Evolutionary conservation across 2,113 vertebrate genomes (phyloP).

Genomic region (Menura novaehollandiae): DNA sequence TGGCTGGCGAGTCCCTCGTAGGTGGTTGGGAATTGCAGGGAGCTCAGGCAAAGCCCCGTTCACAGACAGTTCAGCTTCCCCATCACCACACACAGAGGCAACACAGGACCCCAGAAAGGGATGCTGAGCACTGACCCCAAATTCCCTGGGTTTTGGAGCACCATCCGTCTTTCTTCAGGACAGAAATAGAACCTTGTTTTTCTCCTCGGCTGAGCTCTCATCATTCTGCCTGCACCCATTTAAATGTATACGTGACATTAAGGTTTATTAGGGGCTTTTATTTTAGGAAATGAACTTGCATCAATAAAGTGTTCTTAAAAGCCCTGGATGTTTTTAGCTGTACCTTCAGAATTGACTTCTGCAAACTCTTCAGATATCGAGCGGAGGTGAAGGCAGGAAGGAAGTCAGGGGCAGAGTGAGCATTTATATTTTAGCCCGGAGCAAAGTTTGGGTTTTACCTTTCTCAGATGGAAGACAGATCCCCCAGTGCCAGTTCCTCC

Average conservation of each 20-base stretch:
- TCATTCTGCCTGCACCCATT: background rate
- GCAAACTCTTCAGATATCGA: constrained; percentile 1
- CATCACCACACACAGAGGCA: background rate
- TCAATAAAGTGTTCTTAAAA: constrained; percentile 46
- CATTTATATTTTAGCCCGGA: constrained; percentile 1
- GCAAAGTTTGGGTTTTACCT: background rate
- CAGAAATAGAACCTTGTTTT: background rate
- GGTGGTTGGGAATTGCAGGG: background rate
- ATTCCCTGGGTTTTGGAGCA: background rate
- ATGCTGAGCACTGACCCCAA: background rate
- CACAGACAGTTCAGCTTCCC: background rate
- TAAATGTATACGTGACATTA: background rate
- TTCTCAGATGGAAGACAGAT: background rate
- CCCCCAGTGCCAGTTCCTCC: background rate
- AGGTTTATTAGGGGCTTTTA: constrained; percentile 24
- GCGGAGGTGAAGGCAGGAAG: background rate
- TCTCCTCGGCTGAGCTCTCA: background rate
- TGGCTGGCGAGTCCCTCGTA: rapidly evolving
- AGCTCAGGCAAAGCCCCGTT: background rate
- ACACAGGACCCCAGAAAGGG: background rate
- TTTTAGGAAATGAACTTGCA: constrained; percentile 31
- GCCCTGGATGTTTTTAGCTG: constrained; percentile 23
- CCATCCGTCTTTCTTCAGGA: background rate
- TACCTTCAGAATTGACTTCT: constrained; percentile 12
- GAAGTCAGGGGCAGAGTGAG: background rate